These are phyloP conservation scores for Silurus lanzhouensis DNA, from an alignment of 2,797 vertebrate genomes.

Conservation along the genomic window DNA sequence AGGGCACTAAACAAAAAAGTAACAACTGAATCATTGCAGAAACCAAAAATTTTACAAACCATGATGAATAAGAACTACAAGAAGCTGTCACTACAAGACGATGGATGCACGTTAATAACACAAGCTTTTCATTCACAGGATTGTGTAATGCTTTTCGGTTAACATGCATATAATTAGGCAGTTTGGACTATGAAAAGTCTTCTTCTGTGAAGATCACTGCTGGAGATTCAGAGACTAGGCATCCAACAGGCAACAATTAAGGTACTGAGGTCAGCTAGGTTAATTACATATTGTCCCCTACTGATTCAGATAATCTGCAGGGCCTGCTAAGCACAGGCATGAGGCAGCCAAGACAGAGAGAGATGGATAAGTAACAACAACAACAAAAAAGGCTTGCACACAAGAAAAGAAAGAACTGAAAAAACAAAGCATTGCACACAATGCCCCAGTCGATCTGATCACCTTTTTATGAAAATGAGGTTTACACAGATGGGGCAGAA, in stretches of 20 bases:
- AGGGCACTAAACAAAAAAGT: conserved; percentile 49
- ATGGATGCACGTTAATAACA: conserved; percentile 21
- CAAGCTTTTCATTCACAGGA: background rate
- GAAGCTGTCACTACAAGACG: conserved; percentile 21
- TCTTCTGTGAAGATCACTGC: conserved; percentile 67
- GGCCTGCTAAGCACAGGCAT: conserved; percentile 77
- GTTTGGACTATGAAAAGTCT: conserved; percentile 29
- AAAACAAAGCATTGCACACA: conserved; percentile 48
- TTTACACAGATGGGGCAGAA: conserved; percentile 47
- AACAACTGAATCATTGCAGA: conserved; percentile 46
- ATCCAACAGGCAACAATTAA: conserved; percentile 82
- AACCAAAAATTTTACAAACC: conserved; percentile 16
- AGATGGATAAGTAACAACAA: conserved; percentile 33
- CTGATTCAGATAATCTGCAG: conserved; percentile 81
- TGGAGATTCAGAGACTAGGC: conserved; percentile 71
- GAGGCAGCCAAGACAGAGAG: conserved; percentile 17
- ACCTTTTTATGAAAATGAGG: conserved; percentile 62
- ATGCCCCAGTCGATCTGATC: conserved; percentile 61
- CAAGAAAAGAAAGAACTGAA: conserved; percentile 26
- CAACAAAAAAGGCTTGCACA: conserved; percentile 13
- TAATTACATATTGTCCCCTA: conserved; percentile 89
- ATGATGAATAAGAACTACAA: background rate
- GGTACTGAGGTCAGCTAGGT: conserved; percentile 81
- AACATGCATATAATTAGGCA: conserved; percentile 40
- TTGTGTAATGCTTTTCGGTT: conserved; percentile 25